A percentile compares a stretch with the other conserved stretches of the same genome.
Evolutionary conservation across 2,888 invertebrate genomes (phyloP).

Genomic region (Synanthedon vespiformis): DNA sequence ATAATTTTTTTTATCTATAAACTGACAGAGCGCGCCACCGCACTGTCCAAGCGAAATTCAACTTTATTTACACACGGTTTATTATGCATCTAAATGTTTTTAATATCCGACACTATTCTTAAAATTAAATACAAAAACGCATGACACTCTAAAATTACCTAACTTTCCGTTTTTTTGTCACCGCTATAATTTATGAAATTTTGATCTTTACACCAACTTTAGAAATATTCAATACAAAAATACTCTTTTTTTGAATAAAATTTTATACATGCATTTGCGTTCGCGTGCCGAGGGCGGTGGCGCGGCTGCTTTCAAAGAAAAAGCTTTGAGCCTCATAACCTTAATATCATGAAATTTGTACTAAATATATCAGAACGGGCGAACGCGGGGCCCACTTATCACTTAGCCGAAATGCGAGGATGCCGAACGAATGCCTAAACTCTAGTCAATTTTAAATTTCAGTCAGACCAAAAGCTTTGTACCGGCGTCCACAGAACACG

Average conservation of each 20-base stretch:
- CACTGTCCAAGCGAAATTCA: slow-evolving; percentile 32
- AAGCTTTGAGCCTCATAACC: slow-evolving; percentile 71
- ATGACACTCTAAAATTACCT: slow-evolving; percentile 69
- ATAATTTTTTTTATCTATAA: slow-evolving; percentile 68
- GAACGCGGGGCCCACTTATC: slow-evolving; percentile 55
- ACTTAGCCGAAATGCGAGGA: slow-evolving; percentile 72
- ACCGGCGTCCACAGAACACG: slow-evolving; percentile 1
- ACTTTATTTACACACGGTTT: slow-evolving; percentile 77
- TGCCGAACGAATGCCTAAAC: slow-evolving; percentile 68
- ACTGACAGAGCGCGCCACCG: slow-evolving; percentile 40
- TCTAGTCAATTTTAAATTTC: slow-evolving; percentile 53
- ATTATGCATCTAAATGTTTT: slow-evolving; percentile 73
- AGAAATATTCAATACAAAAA: slow-evolving; percentile 74
- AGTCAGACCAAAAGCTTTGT: slow-evolving; percentile 1
- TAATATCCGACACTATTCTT: slow-evolving; percentile 73
- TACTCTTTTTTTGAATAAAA: slow-evolving; percentile 70
- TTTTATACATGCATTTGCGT: slow-evolving; percentile 66
- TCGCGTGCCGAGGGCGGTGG: slow-evolving; percentile 39
- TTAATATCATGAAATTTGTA: slow-evolving; percentile 71
- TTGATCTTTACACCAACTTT: slow-evolving; percentile 72
- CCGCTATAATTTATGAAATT: slow-evolving; percentile 71
- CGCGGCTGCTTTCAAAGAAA: slow-evolving; percentile 53
- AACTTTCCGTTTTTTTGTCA: slow-evolving; percentile 57
- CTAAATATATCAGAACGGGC: slow-evolving; percentile 68
- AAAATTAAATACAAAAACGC: slow-evolving; percentile 72